Evolutionary conservation across 2,888 invertebrate genomes (phyloP).

Genomic region (Lycophotia porphyrea): DNA sequence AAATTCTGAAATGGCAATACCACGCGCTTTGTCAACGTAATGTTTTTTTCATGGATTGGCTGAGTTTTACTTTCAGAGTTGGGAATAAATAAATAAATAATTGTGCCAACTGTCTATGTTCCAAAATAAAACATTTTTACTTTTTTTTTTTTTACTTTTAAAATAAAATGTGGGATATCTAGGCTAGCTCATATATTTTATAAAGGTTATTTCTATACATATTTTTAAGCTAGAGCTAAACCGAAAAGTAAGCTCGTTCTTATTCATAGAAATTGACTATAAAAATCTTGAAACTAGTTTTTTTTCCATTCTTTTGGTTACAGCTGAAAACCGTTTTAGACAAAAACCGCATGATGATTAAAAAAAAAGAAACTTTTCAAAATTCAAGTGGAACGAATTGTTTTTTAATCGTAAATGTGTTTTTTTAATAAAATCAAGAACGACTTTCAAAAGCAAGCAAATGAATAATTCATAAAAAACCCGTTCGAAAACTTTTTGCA

Average conservation of each 20-base stretch:
- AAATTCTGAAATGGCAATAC: constrained; percentile 27
- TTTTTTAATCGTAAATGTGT: too few relatives aligned
- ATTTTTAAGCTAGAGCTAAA: neutral
- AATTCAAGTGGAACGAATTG: too few relatives aligned
- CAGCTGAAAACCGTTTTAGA: neutral
- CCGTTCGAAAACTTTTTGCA: neutral
- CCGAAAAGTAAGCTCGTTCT: neutral
- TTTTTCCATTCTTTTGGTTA: neutral
- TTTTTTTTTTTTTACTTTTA: too few relatives aligned
- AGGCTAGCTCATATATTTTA: neutral
- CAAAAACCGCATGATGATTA: neutral
- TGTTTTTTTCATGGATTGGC: constrained; percentile 8
- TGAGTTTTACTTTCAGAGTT: neutral
- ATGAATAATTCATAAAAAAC: constrained; percentile 17
- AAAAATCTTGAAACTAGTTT: neutral
- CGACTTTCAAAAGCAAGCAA: neutral
- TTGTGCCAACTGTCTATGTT: too few relatives aligned
- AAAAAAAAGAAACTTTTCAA: neutral
- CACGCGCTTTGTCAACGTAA: constrained; percentile 5
- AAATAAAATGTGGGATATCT: constrained; percentile 8
- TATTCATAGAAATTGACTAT: neutral
- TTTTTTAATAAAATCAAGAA: neutral
- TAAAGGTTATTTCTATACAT: constrained; percentile 1
- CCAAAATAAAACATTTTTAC: too few relatives aligned
- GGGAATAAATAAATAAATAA: constrained; percentile 17